These are phyloP conservation scores for Aphelenchoides bicaudatus DNA, from an alignment of 2,888 invertebrate species.

Conservation along the genomic window DNA sequence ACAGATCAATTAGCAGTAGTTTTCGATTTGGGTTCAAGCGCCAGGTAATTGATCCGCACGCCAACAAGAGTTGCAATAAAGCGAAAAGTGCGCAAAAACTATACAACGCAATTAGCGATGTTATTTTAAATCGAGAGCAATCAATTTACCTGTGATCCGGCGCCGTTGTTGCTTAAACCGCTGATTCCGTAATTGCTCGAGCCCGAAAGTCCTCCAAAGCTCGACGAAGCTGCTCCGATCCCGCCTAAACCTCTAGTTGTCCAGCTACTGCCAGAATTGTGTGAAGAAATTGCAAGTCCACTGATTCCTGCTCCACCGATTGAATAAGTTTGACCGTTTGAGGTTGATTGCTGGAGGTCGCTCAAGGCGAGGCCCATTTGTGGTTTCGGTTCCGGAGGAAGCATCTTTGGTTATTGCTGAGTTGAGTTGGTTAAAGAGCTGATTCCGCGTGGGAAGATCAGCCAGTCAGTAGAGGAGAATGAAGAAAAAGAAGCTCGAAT, in stretches of 20 bases:
- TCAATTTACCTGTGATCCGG: constrained; percentile 35
- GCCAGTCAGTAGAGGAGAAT: too few relatives aligned
- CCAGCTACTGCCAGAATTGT: constrained; percentile 33
- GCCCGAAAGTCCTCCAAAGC: too few relatives aligned
- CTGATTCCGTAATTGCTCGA: constrained; percentile 23
- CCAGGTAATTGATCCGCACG: too few relatives aligned
- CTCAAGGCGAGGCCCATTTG: constrained; percentile 58
- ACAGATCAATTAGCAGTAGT: too few relatives aligned
- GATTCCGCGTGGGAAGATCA: too few relatives aligned
- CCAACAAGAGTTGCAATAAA: not conserved
- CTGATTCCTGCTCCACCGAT: constrained; percentile 45
- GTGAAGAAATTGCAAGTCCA: constrained; percentile 35
- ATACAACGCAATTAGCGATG: too few relatives aligned
- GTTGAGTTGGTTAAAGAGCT: too few relatives aligned
- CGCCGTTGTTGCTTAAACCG: constrained; percentile 23
- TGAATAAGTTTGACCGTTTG: constrained; percentile 35
- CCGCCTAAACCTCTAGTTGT: constrained; percentile 40
- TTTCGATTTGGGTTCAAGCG: too few relatives aligned
- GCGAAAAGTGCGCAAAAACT: constrained; percentile 8
- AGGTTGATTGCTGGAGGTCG: constrained; percentile 55
- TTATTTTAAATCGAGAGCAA: too few relatives aligned
- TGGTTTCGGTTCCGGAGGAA: constrained; percentile 58
- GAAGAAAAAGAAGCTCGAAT: too few relatives aligned
- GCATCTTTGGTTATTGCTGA: too few relatives aligned
- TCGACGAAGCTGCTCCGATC: constrained; percentile 36